Evolutionary conservation across 2,888 invertebrate genomes (phyloP).

Genomic region (Marronus borbonicus): DNA sequence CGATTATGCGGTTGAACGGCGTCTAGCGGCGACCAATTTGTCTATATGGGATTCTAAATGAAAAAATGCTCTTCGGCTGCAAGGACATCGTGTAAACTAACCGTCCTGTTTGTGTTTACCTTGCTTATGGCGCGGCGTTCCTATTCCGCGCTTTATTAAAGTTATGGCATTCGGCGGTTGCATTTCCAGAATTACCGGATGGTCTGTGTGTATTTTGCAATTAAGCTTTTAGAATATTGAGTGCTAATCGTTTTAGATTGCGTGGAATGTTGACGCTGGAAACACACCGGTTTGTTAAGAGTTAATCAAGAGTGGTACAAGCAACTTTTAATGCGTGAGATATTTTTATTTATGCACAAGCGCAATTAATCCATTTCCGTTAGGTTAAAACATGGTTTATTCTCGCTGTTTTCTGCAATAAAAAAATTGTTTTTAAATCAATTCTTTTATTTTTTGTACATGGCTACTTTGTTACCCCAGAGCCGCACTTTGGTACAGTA

Average conservation of each 20-base stretch:
- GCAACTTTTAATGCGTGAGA: too few species aligned
- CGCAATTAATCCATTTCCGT: too few species aligned
- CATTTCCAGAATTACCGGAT: constrained; percentile 6
- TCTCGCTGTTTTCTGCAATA: too few species aligned
- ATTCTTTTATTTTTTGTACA: too few species aligned
- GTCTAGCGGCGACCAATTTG: constrained; percentile 60
- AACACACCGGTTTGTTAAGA: not conserved
- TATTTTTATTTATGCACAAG: too few species aligned
- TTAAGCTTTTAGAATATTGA: constrained; percentile 21
- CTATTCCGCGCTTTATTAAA: constrained; percentile 47
- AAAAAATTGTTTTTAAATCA: too few species aligned
- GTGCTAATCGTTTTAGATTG: constrained; percentile 19
- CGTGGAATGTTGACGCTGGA: constrained; percentile 1
- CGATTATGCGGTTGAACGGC: constrained; percentile 59
- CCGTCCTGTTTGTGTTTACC: constrained; percentile 55
- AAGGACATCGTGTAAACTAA: constrained; percentile 56
- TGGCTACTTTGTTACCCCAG: too few species aligned
- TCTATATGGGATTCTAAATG: constrained; percentile 58
- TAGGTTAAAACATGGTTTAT: too few species aligned
- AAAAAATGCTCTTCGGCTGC: constrained; percentile 53
- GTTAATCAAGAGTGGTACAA: not conserved
- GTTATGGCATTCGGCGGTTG: constrained; percentile 38
- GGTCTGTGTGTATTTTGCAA: constrained; percentile 25
- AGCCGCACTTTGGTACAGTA: too few species aligned
- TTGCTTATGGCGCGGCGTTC: constrained; percentile 37